These are phyloP conservation scores for Monarcha castaneiventris DNA, from an alignment of 2,113 vertebrate genomes.

Conservation along the genomic window DNA sequence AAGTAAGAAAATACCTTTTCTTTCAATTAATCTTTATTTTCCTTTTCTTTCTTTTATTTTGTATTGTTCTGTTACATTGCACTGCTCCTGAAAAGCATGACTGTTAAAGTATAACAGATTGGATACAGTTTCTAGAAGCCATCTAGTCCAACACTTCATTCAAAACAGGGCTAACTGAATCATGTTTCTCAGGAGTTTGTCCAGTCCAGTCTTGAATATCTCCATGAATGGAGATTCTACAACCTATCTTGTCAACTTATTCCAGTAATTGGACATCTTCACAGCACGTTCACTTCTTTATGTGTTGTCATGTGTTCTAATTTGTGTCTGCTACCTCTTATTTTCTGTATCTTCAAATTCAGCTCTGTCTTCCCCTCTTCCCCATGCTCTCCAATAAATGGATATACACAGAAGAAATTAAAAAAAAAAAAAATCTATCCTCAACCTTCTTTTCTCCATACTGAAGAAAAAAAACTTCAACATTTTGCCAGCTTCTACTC, in stretches of 20 bases:
- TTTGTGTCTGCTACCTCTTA: not conserved
- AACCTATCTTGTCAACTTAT: not conserved
- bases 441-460: not conserved
- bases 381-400: fast-evolving
- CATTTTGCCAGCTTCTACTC: not conserved
- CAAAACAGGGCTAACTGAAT: not conserved
- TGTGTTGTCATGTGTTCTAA: not conserved
- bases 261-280: not conserved
- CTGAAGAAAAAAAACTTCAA: not conserved
- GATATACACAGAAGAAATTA: not conserved
- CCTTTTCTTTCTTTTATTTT: not conserved
- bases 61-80: not conserved
- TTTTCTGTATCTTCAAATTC: not conserved
- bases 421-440: not conserved
- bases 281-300: not conserved
- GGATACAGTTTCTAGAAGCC: not conserved
- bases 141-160: not conserved
- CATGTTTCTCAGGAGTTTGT: not conserved
- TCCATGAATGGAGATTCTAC: not conserved
- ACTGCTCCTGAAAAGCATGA: not conserved
- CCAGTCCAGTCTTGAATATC: not conserved
- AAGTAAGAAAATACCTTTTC: not conserved
- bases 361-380: not conserved
- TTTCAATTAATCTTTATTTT: not conserved
- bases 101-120: not conserved